Base-by-base conservation (phyloP, 2,113 vertebrate species). In the Henicopernis longicauda region DNA sequence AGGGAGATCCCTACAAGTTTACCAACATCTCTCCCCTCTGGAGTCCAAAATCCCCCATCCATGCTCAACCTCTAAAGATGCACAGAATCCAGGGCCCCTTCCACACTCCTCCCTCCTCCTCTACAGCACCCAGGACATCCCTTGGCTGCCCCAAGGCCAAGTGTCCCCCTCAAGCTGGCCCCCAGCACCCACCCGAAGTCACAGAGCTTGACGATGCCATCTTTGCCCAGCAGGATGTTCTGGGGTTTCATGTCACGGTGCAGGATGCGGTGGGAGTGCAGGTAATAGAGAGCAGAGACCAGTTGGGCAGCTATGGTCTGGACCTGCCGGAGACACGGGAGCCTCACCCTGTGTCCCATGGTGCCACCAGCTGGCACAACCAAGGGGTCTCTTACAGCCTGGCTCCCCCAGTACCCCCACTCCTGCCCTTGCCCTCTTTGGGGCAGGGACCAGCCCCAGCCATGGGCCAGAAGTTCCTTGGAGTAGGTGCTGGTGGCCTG, bases 201-300 rank as follows among this genome's bases (percentile, higher is more conserved):
- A 97, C 99, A 99, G 74, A 99, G 99, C 89, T 99, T 99, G 91
- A 99, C 98, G 22, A 99, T 91, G 5, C 99, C 99, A 5, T 96
- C 99, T 97, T 99, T 99, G 34, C 98, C 99, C 72, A 99, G 94
- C 44, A 99, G 98, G 83, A 99, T 99, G 92, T 99, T 99, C 97
- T 99, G 99, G 47, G 99, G 99, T 88, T 99, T 99, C 99, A 99
- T 99, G 98, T 99, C 99, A 3, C 99, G 99, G 88, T 99, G 99
- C 83, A 99, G 98, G 93, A 99, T 99, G 13, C 99, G 99, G 94
- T 99, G 99, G 65, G 99, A 99, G 94, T 99, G 99, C 90, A 99
- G 98, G 94, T 99, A 99, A 94, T 99, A 99, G 58, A 99, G 98
- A 71, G 99, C 99, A 9, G 99, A 99, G n/a, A 99, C 98, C 92